Evolutionary conservation across 2,888 invertebrate genomes (phyloP), one percentile per base, ranked within the genome.

Genomic region (Harpalus rubripes): DNA sequence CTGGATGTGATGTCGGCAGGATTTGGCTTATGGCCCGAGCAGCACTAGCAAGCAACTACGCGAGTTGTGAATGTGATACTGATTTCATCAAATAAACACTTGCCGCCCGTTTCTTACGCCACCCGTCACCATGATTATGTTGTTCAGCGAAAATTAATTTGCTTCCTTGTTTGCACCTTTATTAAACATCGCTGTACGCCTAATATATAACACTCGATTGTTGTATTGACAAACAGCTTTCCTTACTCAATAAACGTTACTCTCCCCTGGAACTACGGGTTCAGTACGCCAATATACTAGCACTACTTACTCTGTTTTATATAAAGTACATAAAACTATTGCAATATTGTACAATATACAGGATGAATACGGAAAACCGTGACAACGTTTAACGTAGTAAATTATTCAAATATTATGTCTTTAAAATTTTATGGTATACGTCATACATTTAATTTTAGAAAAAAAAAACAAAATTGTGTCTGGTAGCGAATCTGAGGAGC

Each of bases 41-140:
- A 15, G 16, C 15, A 32, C 32, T 32, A 32, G 32, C 59, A 6
- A 15, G 59, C 59, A 4, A 56, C 56, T 56, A 56, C 56, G 8
- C 59, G 2, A 61, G 59, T 7, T 61, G 16, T 39, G 68, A 41
- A 79, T 26, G 39, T 59, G 58, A 15, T 79, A 59, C 26, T 56
- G 59, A 26, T 79, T 59, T 79, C 41, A 79, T 79, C 79, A 79
- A 79, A 59, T 79, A 79, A 79, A 56, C 56, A 79, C 22, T 59
- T 16, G 58, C 8, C 61, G 32, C 32, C 32, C 16, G 59, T 59
- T 59, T 26, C 79, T 58, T 59, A 59, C 59, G 59, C 16, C 39
- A 68, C 68, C n/a, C 63, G 3, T 22, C 22, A 22, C 63, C 26
- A 26, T 63, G 68, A 68, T 68, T 32, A 68, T 39, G 68, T 68